Conservation (phyloP, 2,888 invertebrate genomes). For the Ferdinandea cuprea region DNA sequence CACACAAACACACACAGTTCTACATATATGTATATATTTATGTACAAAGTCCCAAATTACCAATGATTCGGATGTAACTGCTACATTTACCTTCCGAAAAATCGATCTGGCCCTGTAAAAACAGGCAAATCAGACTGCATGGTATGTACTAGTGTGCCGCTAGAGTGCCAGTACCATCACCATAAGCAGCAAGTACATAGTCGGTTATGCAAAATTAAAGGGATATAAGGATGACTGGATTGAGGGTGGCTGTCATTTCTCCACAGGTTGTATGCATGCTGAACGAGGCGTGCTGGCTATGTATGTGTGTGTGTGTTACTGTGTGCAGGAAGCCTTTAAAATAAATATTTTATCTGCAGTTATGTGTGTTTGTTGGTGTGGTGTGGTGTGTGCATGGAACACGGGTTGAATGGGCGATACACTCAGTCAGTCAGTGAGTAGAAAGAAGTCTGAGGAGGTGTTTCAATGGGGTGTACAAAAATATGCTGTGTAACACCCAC, state of each 20-base stretch:
- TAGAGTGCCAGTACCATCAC: too few relatives aligned
- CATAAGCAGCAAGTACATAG: conserved; percentile 28
- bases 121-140: conserved; percentile 53
- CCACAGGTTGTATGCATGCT: conserved; percentile 61
- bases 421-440: not conserved
- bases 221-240: conserved; percentile 26
- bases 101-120: conserved; percentile 61
- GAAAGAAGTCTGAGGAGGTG: conserved; percentile 3
- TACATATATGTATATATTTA: not conserved
- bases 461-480: conserved; percentile 13
- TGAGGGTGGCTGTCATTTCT: conserved; percentile 57
- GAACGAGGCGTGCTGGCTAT: too few relatives aligned
- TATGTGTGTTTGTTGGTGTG: conserved; percentile 43
- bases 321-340: conserved; percentile 55
- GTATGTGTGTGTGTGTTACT: too few relatives aligned
- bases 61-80: conserved; percentile 55
- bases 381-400: conserved; percentile 7
- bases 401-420: not conserved
- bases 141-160: conserved; percentile 11
- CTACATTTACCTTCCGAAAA: conserved; percentile 54
- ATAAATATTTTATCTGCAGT: conserved; percentile 73
- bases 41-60: conserved; percentile 27
- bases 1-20: conserved; percentile 5
- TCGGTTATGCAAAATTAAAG: conserved; percentile 68
- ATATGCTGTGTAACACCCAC: conserved; percentile 10